These are phyloP conservation scores for Pterophyllum scalare DNA, from an alignment of 2,113 vertebrate species.

Conservation along the genomic window DNA sequence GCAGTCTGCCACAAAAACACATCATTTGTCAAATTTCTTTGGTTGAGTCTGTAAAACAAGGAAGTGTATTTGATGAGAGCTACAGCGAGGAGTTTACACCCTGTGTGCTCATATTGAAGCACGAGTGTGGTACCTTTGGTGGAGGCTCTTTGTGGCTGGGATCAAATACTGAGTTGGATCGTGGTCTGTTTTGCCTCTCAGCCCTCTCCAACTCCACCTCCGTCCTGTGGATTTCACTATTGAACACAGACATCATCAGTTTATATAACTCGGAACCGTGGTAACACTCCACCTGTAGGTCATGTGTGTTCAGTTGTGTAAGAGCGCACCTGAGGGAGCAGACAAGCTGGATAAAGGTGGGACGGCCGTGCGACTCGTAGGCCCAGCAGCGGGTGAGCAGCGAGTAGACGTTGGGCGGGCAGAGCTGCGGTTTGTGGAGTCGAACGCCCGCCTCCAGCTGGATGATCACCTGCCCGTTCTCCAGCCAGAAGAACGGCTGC, in stretches of 20 bases:
- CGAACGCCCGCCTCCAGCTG: slow-evolving; percentile 92
- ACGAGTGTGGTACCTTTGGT: slow-evolving; percentile 85
- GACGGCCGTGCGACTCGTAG: slow-evolving; percentile 89
- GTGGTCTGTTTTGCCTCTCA: slow-evolving; percentile 61
- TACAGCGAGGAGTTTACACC: neutral
- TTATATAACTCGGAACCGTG: neutral
- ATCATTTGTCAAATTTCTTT: neutral
- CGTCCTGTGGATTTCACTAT: slow-evolving; percentile 88
- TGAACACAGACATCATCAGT: neutral
- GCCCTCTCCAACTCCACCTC: slow-evolving; percentile 82
- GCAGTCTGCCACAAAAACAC: neutral
- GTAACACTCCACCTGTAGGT: neutral
- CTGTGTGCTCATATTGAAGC: neutral
- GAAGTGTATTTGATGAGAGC: neutral
- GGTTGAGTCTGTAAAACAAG: neutral
- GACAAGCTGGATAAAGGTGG: slow-evolving; percentile 90
- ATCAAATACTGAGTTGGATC: slow-evolving; percentile 68
- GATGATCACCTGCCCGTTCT: slow-evolving; percentile 96
- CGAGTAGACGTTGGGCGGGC: slow-evolving; percentile 91
- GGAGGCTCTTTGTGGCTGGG: slow-evolving; percentile 79
- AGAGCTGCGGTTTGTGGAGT: slow-evolving; percentile 90
- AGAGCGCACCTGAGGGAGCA: slow-evolving; percentile 88
- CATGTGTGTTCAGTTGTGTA: slow-evolving; percentile 52
- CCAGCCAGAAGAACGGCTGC: slow-evolving; percentile 97
- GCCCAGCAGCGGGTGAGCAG: slow-evolving; percentile 95